Percentiles rank a stretch among this genome's conserved stretches.
Conservation (phyloP, 2,888 invertebrate species). For the Plemyria rubiginata region DNA sequence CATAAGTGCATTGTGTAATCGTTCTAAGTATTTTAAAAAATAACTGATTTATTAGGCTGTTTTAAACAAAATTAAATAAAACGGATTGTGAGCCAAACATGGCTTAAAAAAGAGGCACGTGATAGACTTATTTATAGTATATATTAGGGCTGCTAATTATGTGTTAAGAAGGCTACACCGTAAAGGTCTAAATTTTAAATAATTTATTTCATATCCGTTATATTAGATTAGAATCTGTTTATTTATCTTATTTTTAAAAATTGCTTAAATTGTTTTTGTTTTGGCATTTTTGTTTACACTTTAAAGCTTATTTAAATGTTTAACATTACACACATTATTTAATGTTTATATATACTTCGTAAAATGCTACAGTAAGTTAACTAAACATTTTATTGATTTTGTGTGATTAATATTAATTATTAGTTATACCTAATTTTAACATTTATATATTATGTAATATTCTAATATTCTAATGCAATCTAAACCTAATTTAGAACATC, state of each 20-base stretch:
- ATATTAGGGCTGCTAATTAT: constrained; percentile 4
- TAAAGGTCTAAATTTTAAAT: constrained; percentile 10
- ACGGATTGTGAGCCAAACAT: not conserved
- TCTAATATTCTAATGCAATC: constrained; percentile 6
- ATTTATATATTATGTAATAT: constrained; percentile 14
- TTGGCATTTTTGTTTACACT: constrained; percentile 37
- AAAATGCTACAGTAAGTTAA: constrained; percentile 3
- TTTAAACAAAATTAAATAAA: not conserved
- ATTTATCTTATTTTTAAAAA: constrained; percentile 19
- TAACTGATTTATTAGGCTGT: no score
- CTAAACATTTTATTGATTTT: not conserved
- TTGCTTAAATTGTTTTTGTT: constrained; percentile 24
- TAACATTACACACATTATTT: constrained; percentile 23
- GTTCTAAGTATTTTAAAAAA: no score
- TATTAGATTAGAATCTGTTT: constrained; percentile 14
- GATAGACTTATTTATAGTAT: constrained; percentile 8
- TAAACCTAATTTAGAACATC: constrained; percentile 35
- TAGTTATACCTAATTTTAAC: constrained; percentile 4
- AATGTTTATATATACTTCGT: constrained; percentile 21
- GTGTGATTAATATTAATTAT: not conserved
- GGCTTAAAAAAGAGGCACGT: constrained; percentile 17
- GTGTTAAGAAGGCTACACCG: constrained; percentile 15
- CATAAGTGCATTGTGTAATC: not conserved
- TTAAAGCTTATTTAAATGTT: constrained; percentile 37
- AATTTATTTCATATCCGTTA: constrained; percentile 1